A percentile compares a stretch with the other conserved stretches of the same genome.
These are phyloP conservation scores for Holotrichia oblita DNA, from an alignment of 1,140 invertebrate genomes.

Conservation along the genomic window DNA sequence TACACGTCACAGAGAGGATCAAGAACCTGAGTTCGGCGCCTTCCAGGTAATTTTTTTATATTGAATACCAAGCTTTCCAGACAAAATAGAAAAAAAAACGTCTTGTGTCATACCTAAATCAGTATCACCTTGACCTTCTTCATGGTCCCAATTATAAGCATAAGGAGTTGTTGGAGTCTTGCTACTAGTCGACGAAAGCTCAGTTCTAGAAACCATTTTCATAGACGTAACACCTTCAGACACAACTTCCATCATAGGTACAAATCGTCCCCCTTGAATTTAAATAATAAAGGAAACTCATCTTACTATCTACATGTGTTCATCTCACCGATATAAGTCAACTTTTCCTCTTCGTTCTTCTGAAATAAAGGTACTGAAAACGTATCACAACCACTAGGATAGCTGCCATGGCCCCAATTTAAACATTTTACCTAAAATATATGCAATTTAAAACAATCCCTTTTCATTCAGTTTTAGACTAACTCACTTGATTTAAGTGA, in stretches of 20 bases:
- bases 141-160: slow-evolving; percentile 63
- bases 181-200: slow-evolving; percentile 60
- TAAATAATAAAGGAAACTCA: background rate
- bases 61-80: too few relatives aligned
- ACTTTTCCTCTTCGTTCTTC: slow-evolving; percentile 75
- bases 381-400: slow-evolving; percentile 73
- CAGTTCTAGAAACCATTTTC: slow-evolving; percentile 71
- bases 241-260: slow-evolving; percentile 72
- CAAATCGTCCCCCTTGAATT: slow-evolving; percentile 65
- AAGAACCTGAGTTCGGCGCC: too few relatives aligned
- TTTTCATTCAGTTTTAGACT: background rate
- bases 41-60: too few relatives aligned
- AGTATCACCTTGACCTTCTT: slow-evolving; percentile 34
- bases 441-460: background rate
- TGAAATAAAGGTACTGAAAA: slow-evolving; percentile 80
- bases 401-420: slow-evolving; percentile 78
- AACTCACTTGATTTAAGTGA: slow-evolving; percentile 85
- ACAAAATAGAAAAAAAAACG: too few relatives aligned
- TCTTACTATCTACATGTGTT: background rate
- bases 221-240: slow-evolving; percentile 76
- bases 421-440: slow-evolving; percentile 65
- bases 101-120: slow-evolving; percentile 47
- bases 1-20: too few relatives aligned
- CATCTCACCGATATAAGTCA: slow-evolving; percentile 78
- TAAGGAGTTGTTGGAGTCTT: slow-evolving; percentile 72